Conservation (phyloP, 2,113 vertebrate genomes). For the Phoenicopterus ruber region DNA sequence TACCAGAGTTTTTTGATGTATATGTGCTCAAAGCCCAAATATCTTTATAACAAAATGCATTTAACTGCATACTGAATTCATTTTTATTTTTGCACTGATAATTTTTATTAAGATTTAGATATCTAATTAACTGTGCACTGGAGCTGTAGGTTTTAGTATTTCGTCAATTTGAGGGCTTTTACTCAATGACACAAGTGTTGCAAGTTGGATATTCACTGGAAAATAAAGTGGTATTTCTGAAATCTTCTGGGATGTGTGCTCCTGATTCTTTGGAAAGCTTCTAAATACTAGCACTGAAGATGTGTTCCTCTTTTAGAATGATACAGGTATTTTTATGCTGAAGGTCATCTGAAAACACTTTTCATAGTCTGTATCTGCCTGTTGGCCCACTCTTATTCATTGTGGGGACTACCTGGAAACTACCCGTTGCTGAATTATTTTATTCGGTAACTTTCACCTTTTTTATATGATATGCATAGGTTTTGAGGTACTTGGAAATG, state of each 20-base stretch:
- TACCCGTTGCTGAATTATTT: not conserved
- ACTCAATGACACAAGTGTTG: not conserved
- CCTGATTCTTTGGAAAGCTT: not conserved
- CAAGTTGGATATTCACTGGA: conserved; percentile 7
- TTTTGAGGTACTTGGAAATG: not conserved
- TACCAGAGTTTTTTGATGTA: not conserved
- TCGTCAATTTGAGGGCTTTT: not conserved
- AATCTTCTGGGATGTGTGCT: not conserved
- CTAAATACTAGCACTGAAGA: not conserved
- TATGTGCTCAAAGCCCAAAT: not conserved
- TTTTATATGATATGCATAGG: not conserved
- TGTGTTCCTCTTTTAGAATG: not conserved
- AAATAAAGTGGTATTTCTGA: conserved; percentile 39
- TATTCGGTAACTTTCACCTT: not conserved
- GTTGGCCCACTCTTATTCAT: not conserved
- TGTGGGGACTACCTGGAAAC: not conserved
- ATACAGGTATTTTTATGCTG: not conserved
- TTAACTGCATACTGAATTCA: not conserved
- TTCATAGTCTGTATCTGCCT: not conserved
- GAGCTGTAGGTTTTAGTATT: not conserved
- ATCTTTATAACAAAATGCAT: not conserved
- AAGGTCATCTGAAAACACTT: not conserved
- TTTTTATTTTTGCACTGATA: conserved; percentile 50
- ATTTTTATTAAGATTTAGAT: conserved; percentile 9
- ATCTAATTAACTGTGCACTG: conserved; percentile 10